Evolutionary conservation across 2,113 vertebrate genomes (phyloP).

Genomic region (Bostrychus sinensis): DNA sequence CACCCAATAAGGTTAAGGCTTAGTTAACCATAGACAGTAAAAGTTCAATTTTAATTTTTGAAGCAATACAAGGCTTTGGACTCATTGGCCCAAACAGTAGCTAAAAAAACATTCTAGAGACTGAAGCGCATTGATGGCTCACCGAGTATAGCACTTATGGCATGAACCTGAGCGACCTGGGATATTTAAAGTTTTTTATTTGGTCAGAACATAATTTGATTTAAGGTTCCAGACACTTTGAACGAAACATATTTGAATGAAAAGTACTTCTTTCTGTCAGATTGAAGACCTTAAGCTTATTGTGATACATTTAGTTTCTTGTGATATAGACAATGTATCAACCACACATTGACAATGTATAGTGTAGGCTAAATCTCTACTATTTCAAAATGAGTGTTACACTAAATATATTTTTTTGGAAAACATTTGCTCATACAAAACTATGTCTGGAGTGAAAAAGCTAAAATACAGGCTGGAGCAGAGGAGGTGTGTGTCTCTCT

Average conservation of each 20-base stretch:
- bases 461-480: constrained; percentile 7
- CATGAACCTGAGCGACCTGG: background rate
- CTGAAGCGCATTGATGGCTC: background rate
- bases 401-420: background rate
- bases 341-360: too few relatives aligned
- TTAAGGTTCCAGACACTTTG: too few relatives aligned
- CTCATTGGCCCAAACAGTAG: background rate
- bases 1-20: too few relatives aligned
- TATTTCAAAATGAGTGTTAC: too few relatives aligned
- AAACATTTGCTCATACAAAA: background rate
- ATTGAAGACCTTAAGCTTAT: too few relatives aligned
- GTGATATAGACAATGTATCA: too few relatives aligned
- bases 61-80: background rate
- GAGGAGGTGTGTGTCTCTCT: constrained; percentile 2
- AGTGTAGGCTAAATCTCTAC: background rate
- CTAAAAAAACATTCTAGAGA: background rate
- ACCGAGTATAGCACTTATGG: background rate
- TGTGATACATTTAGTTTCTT: too few relatives aligned
- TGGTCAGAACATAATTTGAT: too few relatives aligned
- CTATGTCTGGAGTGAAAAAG: background rate
- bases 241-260: too few relatives aligned
- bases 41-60: background rate
- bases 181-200: background rate
- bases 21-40: too few relatives aligned
- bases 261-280: too few relatives aligned